These are phyloP conservation scores for Catharus ustulatus DNA, from an alignment of 2,797 vertebrate genomes.

Conservation along the genomic window DNA sequence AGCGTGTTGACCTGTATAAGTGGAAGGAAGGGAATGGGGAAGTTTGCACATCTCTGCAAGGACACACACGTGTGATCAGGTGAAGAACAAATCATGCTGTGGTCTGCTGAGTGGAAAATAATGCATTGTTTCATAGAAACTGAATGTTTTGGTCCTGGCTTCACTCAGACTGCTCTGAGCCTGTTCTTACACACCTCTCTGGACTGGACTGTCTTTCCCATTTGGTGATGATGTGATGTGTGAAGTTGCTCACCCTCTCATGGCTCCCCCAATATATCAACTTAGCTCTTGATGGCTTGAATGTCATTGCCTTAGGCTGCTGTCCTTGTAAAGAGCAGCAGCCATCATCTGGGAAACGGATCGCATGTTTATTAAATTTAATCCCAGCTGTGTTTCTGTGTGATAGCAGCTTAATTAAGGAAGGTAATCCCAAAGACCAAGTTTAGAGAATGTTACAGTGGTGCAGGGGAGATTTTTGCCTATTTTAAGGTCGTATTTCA, in stretches of 20 bases:
- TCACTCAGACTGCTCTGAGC: background rate
- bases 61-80: slow-evolving; percentile 98
- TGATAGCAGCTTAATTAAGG: background rate
- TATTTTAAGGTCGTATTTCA: background rate
- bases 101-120: background rate
- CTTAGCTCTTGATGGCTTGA: background rate
- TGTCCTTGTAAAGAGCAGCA: background rate
- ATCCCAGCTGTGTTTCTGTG: background rate
- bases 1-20: slow-evolving; percentile 93
- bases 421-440: background rate
- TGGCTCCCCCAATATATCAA: background rate
- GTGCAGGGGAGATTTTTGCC: background rate
- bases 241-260: background rate
- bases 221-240: background rate
- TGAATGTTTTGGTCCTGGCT: background rate
- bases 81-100: background rate
- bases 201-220: background rate
- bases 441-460: background rate
- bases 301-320: background rate
- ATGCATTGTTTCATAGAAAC: background rate
- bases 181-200: background rate
- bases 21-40: slow-evolving; percentile 93
- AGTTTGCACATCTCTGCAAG: slow-evolving; percentile 90
- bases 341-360: background rate
- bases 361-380: background rate